Evolutionary conservation across 2,113 vertebrate genomes (phyloP).

Genomic region (Procapra przewalskii): DNA sequence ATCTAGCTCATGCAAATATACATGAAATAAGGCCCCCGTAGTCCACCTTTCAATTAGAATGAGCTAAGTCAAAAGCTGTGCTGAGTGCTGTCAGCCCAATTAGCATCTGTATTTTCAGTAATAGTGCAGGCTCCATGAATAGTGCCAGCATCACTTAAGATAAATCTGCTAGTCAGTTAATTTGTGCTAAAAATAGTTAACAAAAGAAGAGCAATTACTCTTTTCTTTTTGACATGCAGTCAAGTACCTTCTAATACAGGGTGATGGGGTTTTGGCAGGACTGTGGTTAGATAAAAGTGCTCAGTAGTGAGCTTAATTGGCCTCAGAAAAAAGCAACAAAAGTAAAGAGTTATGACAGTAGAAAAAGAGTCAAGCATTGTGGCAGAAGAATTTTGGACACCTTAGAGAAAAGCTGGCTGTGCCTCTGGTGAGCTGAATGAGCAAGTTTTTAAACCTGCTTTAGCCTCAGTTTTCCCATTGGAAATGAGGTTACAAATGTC

Average conservation of each 20-base stretch:
- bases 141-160: conserved; percentile 48
- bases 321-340: background rate
- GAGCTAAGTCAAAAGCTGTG: background rate
- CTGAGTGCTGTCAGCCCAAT: conserved; percentile 29
- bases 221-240: conserved; percentile 46
- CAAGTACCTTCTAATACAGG: conserved; percentile 7
- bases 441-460: background rate
- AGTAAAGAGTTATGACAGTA: background rate
- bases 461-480: background rate
- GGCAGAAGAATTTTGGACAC: background rate
- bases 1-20: background rate
- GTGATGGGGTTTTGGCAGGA: background rate
- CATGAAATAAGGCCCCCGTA: background rate
- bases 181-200: conserved; percentile 69
- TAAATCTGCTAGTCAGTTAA: conserved; percentile 52
- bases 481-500: background rate
- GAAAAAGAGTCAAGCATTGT: background rate
- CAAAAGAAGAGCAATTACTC: conserved; percentile 43
- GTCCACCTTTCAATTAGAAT: conserved; percentile 23
- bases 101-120: background rate
- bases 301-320: background rate
- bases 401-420: background rate
- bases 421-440: background rate
- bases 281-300: background rate
- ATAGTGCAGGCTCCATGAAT: background rate